These are phyloP conservation scores for Silurus asotus DNA, from an alignment of 2,113 vertebrate species.

Conservation along the genomic window DNA sequence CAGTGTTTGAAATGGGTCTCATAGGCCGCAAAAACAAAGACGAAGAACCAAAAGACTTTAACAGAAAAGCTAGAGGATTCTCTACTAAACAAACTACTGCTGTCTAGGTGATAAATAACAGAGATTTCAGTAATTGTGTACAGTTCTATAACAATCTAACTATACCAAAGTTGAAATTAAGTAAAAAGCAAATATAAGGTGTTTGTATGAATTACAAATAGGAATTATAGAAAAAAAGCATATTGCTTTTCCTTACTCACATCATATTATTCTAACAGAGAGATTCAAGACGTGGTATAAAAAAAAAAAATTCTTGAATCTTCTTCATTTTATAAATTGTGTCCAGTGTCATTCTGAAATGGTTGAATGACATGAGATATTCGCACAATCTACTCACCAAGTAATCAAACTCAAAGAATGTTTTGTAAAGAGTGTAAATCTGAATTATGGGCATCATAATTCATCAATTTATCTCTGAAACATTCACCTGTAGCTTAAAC, in stretches of 20 bases:
- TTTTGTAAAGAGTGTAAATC: neutral
- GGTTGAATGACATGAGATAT: neutral
- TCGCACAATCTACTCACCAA: neutral
- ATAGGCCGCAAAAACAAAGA: conserved; percentile 75
- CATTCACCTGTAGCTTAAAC: neutral
- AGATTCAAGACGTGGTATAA: conserved; percentile 53
- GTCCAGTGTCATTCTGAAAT: neutral
- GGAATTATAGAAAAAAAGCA: neutral
- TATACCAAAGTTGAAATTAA: conserved; percentile 25
- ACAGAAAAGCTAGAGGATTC: conserved; percentile 86
- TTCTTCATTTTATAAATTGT: conserved; percentile 48
- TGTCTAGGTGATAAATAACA: conserved; percentile 36
- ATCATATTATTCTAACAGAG: conserved; percentile 13
- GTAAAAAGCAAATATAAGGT: conserved; percentile 8
- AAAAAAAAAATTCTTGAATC: conserved; percentile 46
- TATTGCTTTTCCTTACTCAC: conserved; percentile 9
- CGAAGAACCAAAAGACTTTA: conserved; percentile 84
- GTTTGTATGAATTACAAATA: conserved; percentile 21
- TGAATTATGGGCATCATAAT: neutral
- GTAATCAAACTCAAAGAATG: neutral
- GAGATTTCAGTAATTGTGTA: conserved; percentile 31
- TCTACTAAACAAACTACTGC: conserved; percentile 54
- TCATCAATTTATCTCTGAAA: neutral
- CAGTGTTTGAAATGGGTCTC: conserved; percentile 74
- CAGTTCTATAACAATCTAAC: conserved; percentile 33